Evolutionary conservation across 2,113 vertebrate species (phyloP).

Genomic region (Rhinoderma darwinii): DNA sequence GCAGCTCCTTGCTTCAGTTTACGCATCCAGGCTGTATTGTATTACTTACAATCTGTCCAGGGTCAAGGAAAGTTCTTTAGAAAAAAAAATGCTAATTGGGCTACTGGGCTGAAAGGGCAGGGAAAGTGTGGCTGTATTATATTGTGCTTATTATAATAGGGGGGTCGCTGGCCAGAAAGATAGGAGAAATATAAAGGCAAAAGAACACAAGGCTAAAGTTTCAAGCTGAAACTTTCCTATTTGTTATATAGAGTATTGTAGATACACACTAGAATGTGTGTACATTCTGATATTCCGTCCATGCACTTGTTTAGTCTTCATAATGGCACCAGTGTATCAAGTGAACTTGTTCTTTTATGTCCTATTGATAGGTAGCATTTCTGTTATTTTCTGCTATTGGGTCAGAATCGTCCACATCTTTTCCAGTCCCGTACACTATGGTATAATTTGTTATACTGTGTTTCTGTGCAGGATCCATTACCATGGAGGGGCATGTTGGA

Average conservation of each 20-base stretch:
- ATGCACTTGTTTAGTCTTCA: constrained; percentile 62
- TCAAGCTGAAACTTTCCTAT: neutral
- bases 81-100: constrained; percentile 55
- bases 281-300: constrained; percentile 13
- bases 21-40: constrained; percentile 20
- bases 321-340: neutral
- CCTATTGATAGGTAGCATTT: constrained; percentile 35
- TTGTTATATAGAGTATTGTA: constrained; percentile 38
- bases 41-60: constrained; percentile 47
- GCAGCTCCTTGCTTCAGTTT: constrained; percentile 42
- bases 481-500: constrained; percentile 41
- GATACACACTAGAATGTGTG: constrained; percentile 1
- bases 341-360: constrained; percentile 51
- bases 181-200: constrained; percentile 33
- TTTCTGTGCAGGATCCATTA: constrained; percentile 56
- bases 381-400: neutral
- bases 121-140: constrained; percentile 26
- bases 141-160: constrained; percentile 46
- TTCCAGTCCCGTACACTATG: constrained; percentile 34
- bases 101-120: constrained; percentile 32
- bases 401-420: neutral
- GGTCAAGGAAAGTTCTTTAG: constrained; percentile 50
- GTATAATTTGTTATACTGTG: constrained; percentile 50
- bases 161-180: constrained; percentile 33
- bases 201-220: constrained; percentile 39